Evolutionary conservation across 92 coral and sea anemone genomes (phyloP).

Genomic region (Nematostella vectensis): DNA sequence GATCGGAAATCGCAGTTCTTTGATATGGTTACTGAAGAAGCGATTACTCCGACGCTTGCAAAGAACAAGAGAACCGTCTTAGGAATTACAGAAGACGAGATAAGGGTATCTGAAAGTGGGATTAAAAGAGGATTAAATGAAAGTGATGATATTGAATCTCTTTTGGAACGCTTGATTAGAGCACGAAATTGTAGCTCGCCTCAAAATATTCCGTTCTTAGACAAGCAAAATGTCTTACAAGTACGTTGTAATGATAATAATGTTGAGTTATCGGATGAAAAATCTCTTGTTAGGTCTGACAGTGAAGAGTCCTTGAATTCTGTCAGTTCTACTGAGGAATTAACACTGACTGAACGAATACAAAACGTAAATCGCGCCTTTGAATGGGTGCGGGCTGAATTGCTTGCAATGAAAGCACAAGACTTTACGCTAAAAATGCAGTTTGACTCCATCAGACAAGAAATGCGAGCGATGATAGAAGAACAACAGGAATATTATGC

Average conservation of each 20-base stretch:
- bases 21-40: neutral
- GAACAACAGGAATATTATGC: constrained; percentile 14
- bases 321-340: constrained; percentile 3
- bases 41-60: neutral
- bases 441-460: constrained; percentile 30
- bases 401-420: constrained; percentile 14
- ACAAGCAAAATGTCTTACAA: neutral
- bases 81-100: neutral
- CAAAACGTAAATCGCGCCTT: constrained; percentile 19
- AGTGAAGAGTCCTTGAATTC: neutral
- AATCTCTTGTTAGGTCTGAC: neutral
- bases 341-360: constrained; percentile 24
- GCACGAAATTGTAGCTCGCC: too few species aligned
- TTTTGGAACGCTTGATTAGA: neutral
- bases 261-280: neutral
- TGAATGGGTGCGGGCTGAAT: constrained; percentile 25
- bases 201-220: too few species aligned
- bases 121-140: neutral
- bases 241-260: neutral
- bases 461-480: constrained; percentile 9
- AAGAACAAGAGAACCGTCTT: neutral
- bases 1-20: neutral
- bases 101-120: neutral
- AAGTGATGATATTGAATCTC: neutral
- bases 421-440: constrained; percentile 21